Evolutionary conservation across 2,888 invertebrate genomes (phyloP), one percentile per base, ranked within the genome.

Genomic region (Heliconius cydno): DNA sequence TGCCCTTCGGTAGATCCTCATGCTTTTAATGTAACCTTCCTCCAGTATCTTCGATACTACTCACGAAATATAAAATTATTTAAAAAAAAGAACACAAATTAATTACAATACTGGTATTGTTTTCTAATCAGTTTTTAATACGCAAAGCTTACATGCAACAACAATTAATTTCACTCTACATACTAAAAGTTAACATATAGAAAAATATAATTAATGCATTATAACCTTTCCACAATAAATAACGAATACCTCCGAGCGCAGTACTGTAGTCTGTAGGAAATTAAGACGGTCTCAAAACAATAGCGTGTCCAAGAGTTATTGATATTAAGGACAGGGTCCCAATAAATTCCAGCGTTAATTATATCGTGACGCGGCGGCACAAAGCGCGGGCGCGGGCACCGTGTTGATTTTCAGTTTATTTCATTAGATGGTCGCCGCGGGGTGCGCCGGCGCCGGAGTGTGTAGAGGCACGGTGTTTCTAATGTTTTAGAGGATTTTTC

Each of bases 371-470:
- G 84, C 86, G 87, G 85, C 86, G 87, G 85, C 83, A 83, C 86
- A 86, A 86, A 86, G 86, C 84, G 84, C 81, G 82, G 85, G 84
- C 80, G 84, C 85, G 87, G 70, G 86, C 75, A 66, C 66, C 83
- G 84, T 95, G 95, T 95, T 95, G 95, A 94, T 94, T 95, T 95
- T 95, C 94, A 94, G 95, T 94, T 95, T 95, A 95, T 95, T 95
- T 95, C 95, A 95, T 95, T 95, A 95, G 94, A 91, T 88, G 88
- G 85, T 87, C 95, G 89, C 95, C 86, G 92, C 94, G 92, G 95
- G 95, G 92, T 86, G 91, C 92, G 88, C 87, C 82, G 87, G 89
- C 85, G 87, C 87, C 84, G 87, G 81, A 25, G 52, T 72, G 78
- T 81, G 86, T 90, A 90, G 87, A 86, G 90, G 89, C 87, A 80